Evolutionary conservation across 1,140 invertebrate genomes (phyloP).

Genomic region (Dolichoris vasculosae): DNA sequence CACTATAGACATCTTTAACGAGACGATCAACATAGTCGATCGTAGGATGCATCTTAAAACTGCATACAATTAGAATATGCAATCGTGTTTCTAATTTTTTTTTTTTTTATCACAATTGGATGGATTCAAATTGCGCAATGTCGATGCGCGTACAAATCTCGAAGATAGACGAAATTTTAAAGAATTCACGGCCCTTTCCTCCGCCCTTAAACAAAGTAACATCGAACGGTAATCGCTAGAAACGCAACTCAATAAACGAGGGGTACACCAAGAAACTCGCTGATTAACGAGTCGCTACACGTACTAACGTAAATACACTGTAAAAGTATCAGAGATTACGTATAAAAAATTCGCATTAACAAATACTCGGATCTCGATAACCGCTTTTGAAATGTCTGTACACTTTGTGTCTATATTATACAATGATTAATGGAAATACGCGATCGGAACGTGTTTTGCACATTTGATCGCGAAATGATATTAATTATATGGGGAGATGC

Average conservation of each 20-base stretch:
- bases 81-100: too few relatives aligned
- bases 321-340: conserved; percentile 55
- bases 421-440: conserved; percentile 59
- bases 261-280: background rate
- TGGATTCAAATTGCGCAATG: too few relatives aligned
- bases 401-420: conserved; percentile 56
- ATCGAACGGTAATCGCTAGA: background rate
- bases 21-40: background rate
- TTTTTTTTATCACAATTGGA: too few relatives aligned
- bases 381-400: conserved; percentile 20
- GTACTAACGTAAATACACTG: conserved; percentile 23
- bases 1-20: background rate
- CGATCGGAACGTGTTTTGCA: conserved; percentile 57
- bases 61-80: background rate
- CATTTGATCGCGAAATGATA: conserved; percentile 49
- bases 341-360: conserved; percentile 39
- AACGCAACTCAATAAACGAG: background rate
- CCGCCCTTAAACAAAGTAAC: background rate
- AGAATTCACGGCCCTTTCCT: background rate
- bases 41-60: background rate
- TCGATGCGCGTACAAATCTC: too few relatives aligned
- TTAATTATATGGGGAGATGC: conserved; percentile 12
- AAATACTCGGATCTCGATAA: conserved; percentile 1
- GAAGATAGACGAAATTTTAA: too few relatives aligned
- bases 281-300: background rate